Base-by-base conservation (phyloP, 2,888 invertebrate genomes). In the Hirtodrosophila alboralis region DNA sequence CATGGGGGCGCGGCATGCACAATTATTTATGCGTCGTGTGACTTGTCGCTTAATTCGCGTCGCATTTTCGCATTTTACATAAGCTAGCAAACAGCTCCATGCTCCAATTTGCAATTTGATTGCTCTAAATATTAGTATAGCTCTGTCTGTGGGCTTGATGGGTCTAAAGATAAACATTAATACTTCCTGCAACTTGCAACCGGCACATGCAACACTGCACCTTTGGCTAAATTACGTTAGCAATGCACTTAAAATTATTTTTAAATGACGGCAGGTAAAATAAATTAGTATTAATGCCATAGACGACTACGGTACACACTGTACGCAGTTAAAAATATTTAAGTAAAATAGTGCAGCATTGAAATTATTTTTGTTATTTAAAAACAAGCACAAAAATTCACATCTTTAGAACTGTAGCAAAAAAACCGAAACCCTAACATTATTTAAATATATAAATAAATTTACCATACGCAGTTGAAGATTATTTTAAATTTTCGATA, bases 21-120 rank as follows among this genome's bases (percentile, higher is more conserved):
- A 64, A 72, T 69, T 75, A 66, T 60, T 64, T 60, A 76, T 73
- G 80, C 80, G 49, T 54, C 44, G 43, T 60, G 33, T 62, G 70
- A 70, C 64, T 71, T 77, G 66, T 57, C 53, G 65, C 60, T 57
- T 36, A 60, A 59, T 61, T 62, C 56, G 45, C 44, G 33, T 41
- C 45, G 26, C 44, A 40, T 30, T 69, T 69, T 41, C 45, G 26
- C 44, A 40, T 30, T 69, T 69, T 60, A 54, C 57, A 69, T 66
- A 70, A 67, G 51, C 59, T 51, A 45, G 47, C 45, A 52, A n/a
- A 48, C 38, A 60, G 53, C 28, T n/a, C n/a, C 49, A 40, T 12
- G 53, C 21, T 14, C 49, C 69, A 44, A 64, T 52, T 49, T 44
- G 21, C 27, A 44, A 52, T 44, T 69, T 56, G 67, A 52, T 52